Evolutionary conservation across 2,113 vertebrate genomes (phyloP).

Genomic region (Oncorhynchus mykiss): DNA sequence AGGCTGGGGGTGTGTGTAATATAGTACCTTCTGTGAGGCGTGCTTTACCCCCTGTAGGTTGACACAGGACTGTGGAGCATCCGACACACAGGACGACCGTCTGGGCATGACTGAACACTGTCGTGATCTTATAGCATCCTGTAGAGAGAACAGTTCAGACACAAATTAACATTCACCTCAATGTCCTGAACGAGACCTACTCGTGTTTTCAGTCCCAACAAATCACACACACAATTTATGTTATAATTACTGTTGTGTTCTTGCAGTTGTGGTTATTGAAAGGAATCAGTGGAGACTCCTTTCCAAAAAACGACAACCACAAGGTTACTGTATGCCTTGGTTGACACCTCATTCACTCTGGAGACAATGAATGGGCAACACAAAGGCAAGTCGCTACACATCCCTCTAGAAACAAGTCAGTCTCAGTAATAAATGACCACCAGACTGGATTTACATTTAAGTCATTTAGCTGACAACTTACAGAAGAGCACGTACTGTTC

Average conservation of each 20-base stretch:
- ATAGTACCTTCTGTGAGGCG: constrained; percentile 75
- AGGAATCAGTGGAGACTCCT: neutral
- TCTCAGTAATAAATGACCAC: too few species aligned
- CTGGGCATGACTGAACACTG: neutral
- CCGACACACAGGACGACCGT: too few species aligned
- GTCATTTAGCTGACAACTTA: too few species aligned
- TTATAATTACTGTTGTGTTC: neutral
- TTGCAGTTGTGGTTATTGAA: neutral
- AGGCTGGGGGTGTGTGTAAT: neutral
- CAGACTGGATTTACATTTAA: too few species aligned
- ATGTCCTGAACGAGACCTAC: neutral
- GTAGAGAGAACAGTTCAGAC: neutral
- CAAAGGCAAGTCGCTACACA: too few species aligned
- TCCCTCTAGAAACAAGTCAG: too few species aligned
- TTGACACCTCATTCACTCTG: constrained; percentile 10
- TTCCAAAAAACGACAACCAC: neutral
- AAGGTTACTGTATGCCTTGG: constrained; percentile 9
- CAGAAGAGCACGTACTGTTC: too few species aligned
- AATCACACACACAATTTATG: too few species aligned
- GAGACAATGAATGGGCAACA: constrained; percentile 4
- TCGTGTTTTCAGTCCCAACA: too few species aligned
- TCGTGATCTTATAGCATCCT: constrained; percentile 60
- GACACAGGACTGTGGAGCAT: too few species aligned
- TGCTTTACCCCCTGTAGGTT: constrained; percentile 61
- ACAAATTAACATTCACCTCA: neutral